Evolutionary conservation across 2,888 invertebrate species (phyloP), one percentile per base, ranked within the genome.

Genomic region (Melipona beecheii): DNA sequence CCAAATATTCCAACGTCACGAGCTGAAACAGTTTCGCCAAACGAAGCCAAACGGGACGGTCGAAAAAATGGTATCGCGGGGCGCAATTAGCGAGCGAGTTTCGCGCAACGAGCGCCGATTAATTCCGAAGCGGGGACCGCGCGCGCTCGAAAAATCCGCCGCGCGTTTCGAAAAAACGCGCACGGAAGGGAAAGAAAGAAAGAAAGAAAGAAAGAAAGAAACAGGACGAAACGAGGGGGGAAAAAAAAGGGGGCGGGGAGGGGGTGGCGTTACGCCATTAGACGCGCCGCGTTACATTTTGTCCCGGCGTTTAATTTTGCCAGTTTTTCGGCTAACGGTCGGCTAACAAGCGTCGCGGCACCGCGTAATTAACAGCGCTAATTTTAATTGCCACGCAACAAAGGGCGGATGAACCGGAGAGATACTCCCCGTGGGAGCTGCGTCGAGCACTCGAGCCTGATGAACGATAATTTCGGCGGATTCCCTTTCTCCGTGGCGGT

Each of bases 371-470:
- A 94, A 93, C 93, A 92, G 92, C 91, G 90, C 93, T 94, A 94
- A 94, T 94, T 94, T 94, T 94, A 93, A 94, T 94, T 94, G 93
- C 92, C 86, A 83, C 80, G 90, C 89, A 93, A 93, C 93, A 94
- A 94, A 94, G 93, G 92, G 91, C 93, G 93, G 92, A 93, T 91
- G 93, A 92, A 87, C 91, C 72, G 21, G 88, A 88, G 24, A 92
- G 52, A 31, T 27, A 52, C 92, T 93, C 93, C 93, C 93, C 93
- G 92, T 90, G 92, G 89, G 91, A 89, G 90, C 87, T 75, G 84
- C 80, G 89, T 4, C 84, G 87, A 89, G 87, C 86, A 86, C 81
- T 85, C 80, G 43, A 87, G 88, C 89, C 90, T 93, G 92, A 93
- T 93, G 92, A 92, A 93, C 92, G 93, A 93, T 93, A 91, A 93